A percentile compares a stretch with the other conserved stretches of the same genome.
Conservation (phyloP, 1,140 invertebrate genomes). For the Pristionchus pacificus region DNA sequence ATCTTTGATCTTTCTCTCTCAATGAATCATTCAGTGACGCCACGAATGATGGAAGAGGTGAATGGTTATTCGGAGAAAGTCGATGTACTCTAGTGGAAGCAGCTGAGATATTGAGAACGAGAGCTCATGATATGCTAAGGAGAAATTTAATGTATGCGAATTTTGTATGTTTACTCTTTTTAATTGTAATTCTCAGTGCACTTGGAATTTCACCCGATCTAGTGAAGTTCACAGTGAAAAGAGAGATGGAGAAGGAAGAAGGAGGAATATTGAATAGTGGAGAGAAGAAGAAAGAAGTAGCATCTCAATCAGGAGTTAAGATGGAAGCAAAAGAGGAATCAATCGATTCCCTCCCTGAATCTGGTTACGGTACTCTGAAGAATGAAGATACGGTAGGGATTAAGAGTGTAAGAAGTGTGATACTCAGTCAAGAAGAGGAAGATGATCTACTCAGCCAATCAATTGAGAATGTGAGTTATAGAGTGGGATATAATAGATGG, state of each 20-base stretch:
- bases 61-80: slow-evolving; percentile 27
- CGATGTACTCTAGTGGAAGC: slow-evolving; percentile 7
- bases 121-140: slow-evolving; percentile 6
- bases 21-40: neutral
- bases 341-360: too few species aligned
- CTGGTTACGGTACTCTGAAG: neutral
- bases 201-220: neutral
- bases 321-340: neutral
- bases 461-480: too few species aligned
- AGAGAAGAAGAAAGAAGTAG: neutral
- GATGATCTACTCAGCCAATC: too few species aligned
- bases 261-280: neutral
- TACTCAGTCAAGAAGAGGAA: too few species aligned
- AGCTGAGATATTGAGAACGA: slow-evolving; percentile 1
- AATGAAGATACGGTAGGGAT: too few species aligned
- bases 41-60: slow-evolving; percentile 10
- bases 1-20: too few species aligned
- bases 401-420: too few species aligned
- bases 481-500: too few species aligned
- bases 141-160: too few species aligned
- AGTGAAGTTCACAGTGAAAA: neutral
- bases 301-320: neutral
- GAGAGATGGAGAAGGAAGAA: neutral
- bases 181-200: neutral
- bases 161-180: too few species aligned